Percentiles rank a stretch among this genome's conserved stretches.
Evolutionary conservation across 2,113 vertebrate species (phyloP).

Genomic region (Cryptotis parvus): DNA sequence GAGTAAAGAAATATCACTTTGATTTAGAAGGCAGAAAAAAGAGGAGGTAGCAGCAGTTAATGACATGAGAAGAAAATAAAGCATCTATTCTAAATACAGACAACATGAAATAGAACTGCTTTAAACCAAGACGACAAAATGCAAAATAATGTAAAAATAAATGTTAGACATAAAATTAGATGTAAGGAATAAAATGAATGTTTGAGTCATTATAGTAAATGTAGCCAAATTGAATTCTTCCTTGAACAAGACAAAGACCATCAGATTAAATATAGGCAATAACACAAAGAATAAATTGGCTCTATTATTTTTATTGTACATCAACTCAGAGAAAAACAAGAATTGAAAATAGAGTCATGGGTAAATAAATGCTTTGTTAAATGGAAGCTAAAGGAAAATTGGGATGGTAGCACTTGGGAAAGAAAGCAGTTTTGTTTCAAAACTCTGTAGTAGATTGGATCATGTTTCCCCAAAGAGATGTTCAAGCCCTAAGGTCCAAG

Average conservation of each 20-base stretch:
- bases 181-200: background rate
- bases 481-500: background rate
- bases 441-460: background rate
- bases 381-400: background rate
- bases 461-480: background rate
- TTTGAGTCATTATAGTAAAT: background rate
- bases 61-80: background rate
- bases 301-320: background rate
- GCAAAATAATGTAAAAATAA: background rate
- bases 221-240: background rate
- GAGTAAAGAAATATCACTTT: background rate
- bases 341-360: background rate
- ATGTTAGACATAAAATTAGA: background rate
- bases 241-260: background rate
- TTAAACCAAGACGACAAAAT: background rate
- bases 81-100: background rate
- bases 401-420: background rate
- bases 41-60: background rate
- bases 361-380: background rate
- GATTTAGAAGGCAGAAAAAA: background rate
- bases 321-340: background rate
- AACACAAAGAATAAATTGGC: background rate
- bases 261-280: background rate
- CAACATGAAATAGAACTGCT: background rate
- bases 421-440: background rate